phyloP scores from a whole-genome alignment of 2,113 vertebrate genomes.

The Pica pica region DNA sequence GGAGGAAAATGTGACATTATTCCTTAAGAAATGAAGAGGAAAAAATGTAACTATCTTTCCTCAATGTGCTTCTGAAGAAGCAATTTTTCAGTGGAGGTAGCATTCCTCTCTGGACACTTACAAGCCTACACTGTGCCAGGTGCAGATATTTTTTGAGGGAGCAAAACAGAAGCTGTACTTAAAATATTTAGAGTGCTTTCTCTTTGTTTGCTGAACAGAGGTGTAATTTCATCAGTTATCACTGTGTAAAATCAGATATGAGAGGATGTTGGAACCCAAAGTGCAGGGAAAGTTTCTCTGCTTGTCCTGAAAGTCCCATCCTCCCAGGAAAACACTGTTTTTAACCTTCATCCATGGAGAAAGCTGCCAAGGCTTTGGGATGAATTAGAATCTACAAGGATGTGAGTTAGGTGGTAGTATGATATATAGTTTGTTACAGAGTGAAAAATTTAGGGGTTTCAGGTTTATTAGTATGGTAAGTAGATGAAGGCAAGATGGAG shows the following conservation, averaged over 20 bases:
- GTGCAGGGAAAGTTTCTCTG: too few species aligned
- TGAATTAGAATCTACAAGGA: too few species aligned
- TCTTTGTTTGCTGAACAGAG: neutral
- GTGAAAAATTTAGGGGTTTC: too few species aligned
- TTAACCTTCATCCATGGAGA: too few species aligned
- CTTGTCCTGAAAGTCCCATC: too few species aligned
- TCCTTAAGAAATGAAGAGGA: neutral
- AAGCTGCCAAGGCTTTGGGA: too few species aligned
- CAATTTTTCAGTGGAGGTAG: neutral
- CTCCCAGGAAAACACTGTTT: too few species aligned
- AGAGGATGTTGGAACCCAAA: neutral
- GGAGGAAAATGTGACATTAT: neutral
- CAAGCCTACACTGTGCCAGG: neutral
- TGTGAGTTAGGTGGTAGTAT: too few species aligned
- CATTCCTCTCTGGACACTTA: neutral
- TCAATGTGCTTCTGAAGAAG: neutral
- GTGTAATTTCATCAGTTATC: neutral
- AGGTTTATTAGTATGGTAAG: too few species aligned
- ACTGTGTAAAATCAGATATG: constrained; percentile 14
- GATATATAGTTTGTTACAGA: too few species aligned
- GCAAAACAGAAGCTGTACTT: neutral
- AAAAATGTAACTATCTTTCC: neutral
- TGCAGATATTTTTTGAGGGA: neutral
- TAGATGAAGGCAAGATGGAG: too few species aligned
- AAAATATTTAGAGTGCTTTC: neutral